Conservation (phyloP, 2,888 invertebrate species). For the Blastobasis lacticolella region DNA sequence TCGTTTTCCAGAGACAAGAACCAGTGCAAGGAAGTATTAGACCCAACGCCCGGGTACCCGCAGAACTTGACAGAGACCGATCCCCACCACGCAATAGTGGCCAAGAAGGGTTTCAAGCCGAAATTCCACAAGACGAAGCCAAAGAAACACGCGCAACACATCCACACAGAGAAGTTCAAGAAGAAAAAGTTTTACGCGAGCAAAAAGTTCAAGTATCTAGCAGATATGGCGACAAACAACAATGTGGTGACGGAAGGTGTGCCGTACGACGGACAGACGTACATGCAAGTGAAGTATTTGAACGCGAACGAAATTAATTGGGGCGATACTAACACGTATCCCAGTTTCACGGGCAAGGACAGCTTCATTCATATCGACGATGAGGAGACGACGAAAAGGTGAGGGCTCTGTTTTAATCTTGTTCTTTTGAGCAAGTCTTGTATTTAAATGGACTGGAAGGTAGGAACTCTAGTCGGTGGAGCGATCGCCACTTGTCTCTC, state of each 20-base stretch:
- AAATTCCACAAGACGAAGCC: slow-evolving; percentile 45
- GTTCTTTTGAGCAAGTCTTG: neutral
- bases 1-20: slow-evolving; percentile 34
- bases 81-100: slow-evolving; percentile 49
- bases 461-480: too few species aligned
- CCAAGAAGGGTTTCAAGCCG: slow-evolving; percentile 55
- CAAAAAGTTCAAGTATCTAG: slow-evolving; percentile 40
- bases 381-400: slow-evolving; percentile 89
- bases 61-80: slow-evolving; percentile 43
- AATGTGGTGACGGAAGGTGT: slow-evolving; percentile 45
- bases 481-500: too few species aligned
- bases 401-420: slow-evolving; percentile 10
- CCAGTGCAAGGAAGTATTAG: slow-evolving; percentile 43
- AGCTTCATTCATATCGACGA: slow-evolving; percentile 93
- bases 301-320: slow-evolving; percentile 56
- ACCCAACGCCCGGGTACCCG: slow-evolving; percentile 35
- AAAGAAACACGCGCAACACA: slow-evolving; percentile 40
- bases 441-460: neutral
- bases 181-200: slow-evolving; percentile 45
- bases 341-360: slow-evolving; percentile 87
- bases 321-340: slow-evolving; percentile 67
- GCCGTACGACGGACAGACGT: slow-evolving; percentile 53
- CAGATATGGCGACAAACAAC: slow-evolving; percentile 35
- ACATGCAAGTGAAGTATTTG: slow-evolving; percentile 67
- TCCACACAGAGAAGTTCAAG: slow-evolving; percentile 38